These are phyloP conservation scores for Callopanchax toddi DNA, from an alignment of 2,113 vertebrate genomes.

Conservation along the genomic window DNA sequence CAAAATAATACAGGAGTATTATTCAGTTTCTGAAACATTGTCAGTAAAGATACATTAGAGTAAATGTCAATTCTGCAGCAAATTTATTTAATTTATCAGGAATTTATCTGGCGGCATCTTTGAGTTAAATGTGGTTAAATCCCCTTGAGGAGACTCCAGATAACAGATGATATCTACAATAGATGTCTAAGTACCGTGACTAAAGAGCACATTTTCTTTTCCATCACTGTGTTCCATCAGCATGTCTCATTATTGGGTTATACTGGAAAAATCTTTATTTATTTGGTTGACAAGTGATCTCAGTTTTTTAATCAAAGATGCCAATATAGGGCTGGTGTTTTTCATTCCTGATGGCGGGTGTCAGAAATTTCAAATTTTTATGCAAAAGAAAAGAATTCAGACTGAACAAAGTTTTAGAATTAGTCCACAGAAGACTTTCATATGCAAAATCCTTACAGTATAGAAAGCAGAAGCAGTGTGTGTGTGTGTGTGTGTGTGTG, in stretches of 20 bases:
- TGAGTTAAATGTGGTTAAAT: constrained; percentile 50
- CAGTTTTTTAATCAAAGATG: constrained; percentile 5
- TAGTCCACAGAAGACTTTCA: too few species aligned
- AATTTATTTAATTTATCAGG: constrained; percentile 52
- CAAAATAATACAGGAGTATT: too few species aligned
- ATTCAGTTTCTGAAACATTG: too few species aligned
- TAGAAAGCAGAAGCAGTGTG: background rate
- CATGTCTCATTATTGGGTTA: constrained; percentile 42
- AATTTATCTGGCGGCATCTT: constrained; percentile 46
- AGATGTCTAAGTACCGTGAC: constrained; percentile 46
- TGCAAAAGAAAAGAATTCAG: background rate
- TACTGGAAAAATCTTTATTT: constrained; percentile 25
- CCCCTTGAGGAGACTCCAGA: constrained; percentile 35
- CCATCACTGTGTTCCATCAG: constrained; percentile 45
- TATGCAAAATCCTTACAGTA: too few species aligned
- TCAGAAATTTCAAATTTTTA: background rate
- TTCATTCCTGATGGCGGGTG: background rate
- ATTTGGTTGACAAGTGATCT: constrained; percentile 34
- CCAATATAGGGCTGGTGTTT: background rate
- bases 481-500: constrained; percentile 2
- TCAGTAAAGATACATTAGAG: too few species aligned
- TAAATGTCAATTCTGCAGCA: constrained; percentile 25
- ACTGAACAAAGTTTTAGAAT: too few species aligned
- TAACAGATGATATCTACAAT: constrained; percentile 64
- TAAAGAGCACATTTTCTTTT: constrained; percentile 52